Evolutionary conservation across 2,113 vertebrate species (phyloP), one percentile per base, ranked within the genome.

Genomic region (Tupaia chinensis): DNA sequence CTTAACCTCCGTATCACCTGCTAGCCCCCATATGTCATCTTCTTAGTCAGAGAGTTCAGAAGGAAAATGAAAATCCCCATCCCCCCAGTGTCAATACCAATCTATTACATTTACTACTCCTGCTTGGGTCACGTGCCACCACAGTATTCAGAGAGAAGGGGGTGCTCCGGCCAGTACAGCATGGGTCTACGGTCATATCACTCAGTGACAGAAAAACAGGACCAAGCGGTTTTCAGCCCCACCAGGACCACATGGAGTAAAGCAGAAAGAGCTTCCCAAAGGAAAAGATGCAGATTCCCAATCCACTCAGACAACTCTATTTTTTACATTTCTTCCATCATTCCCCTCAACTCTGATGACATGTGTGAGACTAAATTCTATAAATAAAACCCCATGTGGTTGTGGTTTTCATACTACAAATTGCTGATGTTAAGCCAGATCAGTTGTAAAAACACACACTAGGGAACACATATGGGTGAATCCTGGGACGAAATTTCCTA

Each of bases 401-500:
- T 66, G 79, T 97, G 95, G 86, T 68, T 94, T 97, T 96, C 89
- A 92, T 56, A 86, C 7, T 72, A 89, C 61, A 90, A 95, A 84
- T 58, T 94, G 87, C 81, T 97, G 79, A 95, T 22, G 54, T 93
- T 97, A 97, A 29, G 63, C 86, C 70, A 98, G 81, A 92, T 70
- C 72, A 95, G 73, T 56, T 94, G 44, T 69, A 77, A 94, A 95
- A 98, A 97, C 25, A 93, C 8, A 87, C 69, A 63, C 22, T 70
- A 5, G 34, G 12, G 34, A 68, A 92, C 32, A 84, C 19, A 91
- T 73, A 16, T 53, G 82, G 60, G 88, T 66, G 96, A 97, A 97
- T 95, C 78, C 34, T 85, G 77, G 95, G 85, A 97, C 88, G 97
- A 96, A 96, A 94, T 96, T 97, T 76, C 94, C 87, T 93, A 87